Evolutionary conservation across 2,113 vertebrate genomes (phyloP).

Genomic region (Neolamprologus hecqui): DNA sequence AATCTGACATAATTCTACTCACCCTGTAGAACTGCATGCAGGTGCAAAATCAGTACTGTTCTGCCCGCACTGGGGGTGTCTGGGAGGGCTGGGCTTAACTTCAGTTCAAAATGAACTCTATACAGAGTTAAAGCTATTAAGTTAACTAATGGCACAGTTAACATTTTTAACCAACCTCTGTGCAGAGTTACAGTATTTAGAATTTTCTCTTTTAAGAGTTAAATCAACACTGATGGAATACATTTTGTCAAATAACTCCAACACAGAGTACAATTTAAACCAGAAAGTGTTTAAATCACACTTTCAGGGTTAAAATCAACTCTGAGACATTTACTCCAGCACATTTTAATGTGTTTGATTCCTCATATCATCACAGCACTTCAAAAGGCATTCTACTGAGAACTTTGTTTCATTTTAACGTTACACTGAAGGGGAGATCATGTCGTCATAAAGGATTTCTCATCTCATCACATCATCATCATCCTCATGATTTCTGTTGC

Average conservation of each 20-base stretch:
- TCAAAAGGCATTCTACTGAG: neutral
- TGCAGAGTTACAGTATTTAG: neutral
- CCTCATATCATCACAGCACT: neutral
- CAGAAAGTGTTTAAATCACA: neutral
- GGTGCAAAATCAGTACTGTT: neutral
- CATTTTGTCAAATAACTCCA: neutral
- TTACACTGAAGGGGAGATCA: neutral
- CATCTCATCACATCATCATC: neutral
- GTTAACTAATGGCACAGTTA: neutral
- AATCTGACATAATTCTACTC: neutral
- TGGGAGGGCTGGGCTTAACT: neutral
- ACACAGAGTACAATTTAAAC: neutral
- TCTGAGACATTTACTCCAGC: neutral
- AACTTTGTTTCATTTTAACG: neutral
- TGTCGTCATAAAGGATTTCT: neutral
- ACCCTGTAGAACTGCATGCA: no score
- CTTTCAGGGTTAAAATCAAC: neutral
- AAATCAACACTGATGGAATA: neutral
- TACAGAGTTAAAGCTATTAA: neutral
- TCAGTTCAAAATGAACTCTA: neutral
- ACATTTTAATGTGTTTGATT: neutral
- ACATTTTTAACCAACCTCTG: neutral
- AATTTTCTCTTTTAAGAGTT: neutral
- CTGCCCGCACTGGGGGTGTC: neutral
- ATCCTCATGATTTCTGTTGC: neutral